Conservation (phyloP, 2,888 invertebrate species). For the Agriopis aurantiaria region DNA sequence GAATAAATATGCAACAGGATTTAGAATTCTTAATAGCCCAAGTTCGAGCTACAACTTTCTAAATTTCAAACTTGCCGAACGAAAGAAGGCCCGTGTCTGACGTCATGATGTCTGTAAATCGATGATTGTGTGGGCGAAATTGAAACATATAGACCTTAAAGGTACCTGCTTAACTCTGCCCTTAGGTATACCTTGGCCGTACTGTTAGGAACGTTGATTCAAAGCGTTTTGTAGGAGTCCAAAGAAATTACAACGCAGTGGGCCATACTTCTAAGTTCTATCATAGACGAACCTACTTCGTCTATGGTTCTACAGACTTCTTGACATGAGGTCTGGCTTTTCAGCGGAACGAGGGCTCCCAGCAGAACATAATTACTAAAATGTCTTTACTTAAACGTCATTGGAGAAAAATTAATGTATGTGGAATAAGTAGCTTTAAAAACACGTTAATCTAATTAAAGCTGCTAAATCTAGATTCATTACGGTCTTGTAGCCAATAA, state of each 20-base stretch:
- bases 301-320: too few relatives aligned
- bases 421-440: background rate
- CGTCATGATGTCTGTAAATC: background rate
- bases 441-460: conserved; percentile 19
- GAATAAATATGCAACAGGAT: conserved; percentile 7
- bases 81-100: background rate
- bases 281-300: too few relatives aligned
- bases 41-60: conserved; percentile 6
- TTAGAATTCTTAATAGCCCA: conserved; percentile 8
- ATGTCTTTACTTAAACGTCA: background rate
- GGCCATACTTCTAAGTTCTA: too few relatives aligned
- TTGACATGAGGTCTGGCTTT: too few relatives aligned
- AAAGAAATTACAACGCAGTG: background rate
- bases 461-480: conserved; percentile 28
- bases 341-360: too few relatives aligned
- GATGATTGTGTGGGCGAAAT: background rate
- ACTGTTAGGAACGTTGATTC: background rate
- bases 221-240: background rate
- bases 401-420: background rate
- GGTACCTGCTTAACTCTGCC: background rate
- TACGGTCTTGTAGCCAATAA: conserved; percentile 26
- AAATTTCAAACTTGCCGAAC: background rate
- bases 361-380: background rate
- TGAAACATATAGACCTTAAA: background rate
- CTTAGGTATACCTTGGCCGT: background rate